Evolutionary conservation across 2,888 invertebrate genomes (phyloP), one percentile per base, ranked within the genome.

Genomic region (Boloria euphrosyne): DNA sequence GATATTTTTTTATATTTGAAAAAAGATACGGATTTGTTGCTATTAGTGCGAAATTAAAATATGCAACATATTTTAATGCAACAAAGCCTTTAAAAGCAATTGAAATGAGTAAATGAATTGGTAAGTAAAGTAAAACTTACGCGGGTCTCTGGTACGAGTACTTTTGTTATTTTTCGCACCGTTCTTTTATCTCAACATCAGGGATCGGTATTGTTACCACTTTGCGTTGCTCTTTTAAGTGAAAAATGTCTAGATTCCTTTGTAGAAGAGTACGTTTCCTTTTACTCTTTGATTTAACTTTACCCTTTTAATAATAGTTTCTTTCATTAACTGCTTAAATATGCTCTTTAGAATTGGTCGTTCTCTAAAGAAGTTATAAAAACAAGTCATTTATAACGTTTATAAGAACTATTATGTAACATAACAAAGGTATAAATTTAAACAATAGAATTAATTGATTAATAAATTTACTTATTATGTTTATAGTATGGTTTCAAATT

Each of bases 161-260:
- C 47, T 57, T 57, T 57, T 57, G 63, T 55, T 63, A 55, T 55
- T 63, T 38, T 63, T 55, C 50, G 43, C 53, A 46, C 22, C 22
- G 49, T 50, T 46, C 63, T 55, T 47, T 63, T 63, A 60, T 55
- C 59, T 55, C 52, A 14, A 57, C 57, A 43, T 59, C 58, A 58
- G 74, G 75, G 79, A 78, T 83, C 78, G 74, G 78, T 77, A 62
- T 67, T 62, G 54, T 54, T 67, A 18, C 59, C 59, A 49, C 60
- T 54, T 53, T 59, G 43, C 54, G 46, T 65, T 62, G 58, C 65
- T 51, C 57, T 67, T 65, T 63, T 63, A 43, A 62, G 44, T 52
- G 50, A 52, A 65, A 62, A 65, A 65, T 54, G 47, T 65, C 59
- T 57, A 16, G 17, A 52, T 44, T 49, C 54, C 61, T 62, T 61